Conservation (phyloP, 2,113 vertebrate genomes). For the Heterotis niloticus region DNA sequence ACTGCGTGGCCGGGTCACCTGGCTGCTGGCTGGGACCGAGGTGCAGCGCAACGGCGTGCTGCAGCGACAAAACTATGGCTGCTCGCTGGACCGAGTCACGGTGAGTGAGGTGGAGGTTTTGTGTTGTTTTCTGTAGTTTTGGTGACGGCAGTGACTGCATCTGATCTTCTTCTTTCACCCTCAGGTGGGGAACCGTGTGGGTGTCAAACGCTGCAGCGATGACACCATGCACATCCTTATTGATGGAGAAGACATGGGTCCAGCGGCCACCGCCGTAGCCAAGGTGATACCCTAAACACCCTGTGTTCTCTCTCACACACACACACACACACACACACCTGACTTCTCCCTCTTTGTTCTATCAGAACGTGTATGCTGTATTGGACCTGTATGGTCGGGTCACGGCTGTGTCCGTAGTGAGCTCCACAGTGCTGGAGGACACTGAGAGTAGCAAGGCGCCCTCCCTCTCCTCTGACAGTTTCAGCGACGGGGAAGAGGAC, state of each 20-base stretch:
- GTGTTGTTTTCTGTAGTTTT: neutral
- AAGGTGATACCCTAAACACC: slow-evolving; percentile 61
- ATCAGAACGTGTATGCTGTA: slow-evolving; percentile 80
- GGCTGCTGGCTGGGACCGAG: slow-evolving; percentile 81
- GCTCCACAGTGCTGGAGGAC: slow-evolving; percentile 74
- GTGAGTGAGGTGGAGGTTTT: slow-evolving; percentile 47
- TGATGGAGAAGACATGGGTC: slow-evolving; percentile 85
- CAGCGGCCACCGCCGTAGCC: slow-evolving; percentile 77
- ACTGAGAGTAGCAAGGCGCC: slow-evolving; percentile 72
- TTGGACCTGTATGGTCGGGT: slow-evolving; percentile 81
- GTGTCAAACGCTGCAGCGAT: slow-evolving; percentile 76
- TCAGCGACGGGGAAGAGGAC: slow-evolving; percentile 81
- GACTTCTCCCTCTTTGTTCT: neutral
- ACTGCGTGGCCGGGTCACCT: slow-evolving; percentile 81
- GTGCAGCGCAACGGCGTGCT: slow-evolving; percentile 78
- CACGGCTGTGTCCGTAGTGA: slow-evolving; percentile 77
- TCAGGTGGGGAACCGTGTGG: slow-evolving; percentile 80
- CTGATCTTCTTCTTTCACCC: neutral
- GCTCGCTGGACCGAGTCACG: slow-evolving; percentile 77
- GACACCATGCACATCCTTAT: slow-evolving; percentile 85
- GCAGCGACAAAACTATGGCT: slow-evolving; percentile 84
- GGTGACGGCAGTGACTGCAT: neutral
- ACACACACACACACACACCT: neutral
- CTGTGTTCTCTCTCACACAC: no score
- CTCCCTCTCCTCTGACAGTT: slow-evolving; percentile 74